These are phyloP conservation scores for Paracanthobrama guichenoti DNA, from an alignment of 2,113 vertebrate genomes.

Conservation along the genomic window DNA sequence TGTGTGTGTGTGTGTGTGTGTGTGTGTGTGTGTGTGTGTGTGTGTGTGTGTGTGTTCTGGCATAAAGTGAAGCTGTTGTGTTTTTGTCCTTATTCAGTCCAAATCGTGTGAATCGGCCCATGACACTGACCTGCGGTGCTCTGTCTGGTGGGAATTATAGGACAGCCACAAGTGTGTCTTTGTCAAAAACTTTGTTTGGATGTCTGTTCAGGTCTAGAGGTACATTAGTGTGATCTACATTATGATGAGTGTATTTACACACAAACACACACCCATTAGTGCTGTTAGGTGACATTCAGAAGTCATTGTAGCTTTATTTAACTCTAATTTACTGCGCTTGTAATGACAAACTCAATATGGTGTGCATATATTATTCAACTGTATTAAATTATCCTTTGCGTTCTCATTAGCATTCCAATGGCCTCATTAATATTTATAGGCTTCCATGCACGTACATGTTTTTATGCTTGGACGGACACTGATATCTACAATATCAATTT, in stretches of 20 bases:
- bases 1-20: neutral
- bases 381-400: neutral
- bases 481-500: neutral
- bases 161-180: neutral
- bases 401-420: conserved; percentile 3
- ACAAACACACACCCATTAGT: neutral
- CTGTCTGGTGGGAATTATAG: neutral
- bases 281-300: neutral
- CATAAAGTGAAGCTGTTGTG: neutral
- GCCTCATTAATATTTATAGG: neutral
- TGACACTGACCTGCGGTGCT: neutral
- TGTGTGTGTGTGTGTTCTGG: neutral
- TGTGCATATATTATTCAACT: neutral
- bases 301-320: neutral
- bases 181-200: neutral
- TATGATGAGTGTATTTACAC: neutral
- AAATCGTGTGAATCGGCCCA: neutral
- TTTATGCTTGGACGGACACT: neutral
- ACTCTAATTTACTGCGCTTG: neutral
- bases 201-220: neutral
- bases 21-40: neutral
- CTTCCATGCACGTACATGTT: neutral
- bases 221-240: neutral
- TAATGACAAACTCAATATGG: neutral
- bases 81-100: neutral